phyloP scores from a whole-genome alignment of 2,113 vertebrate genomes.

The Salvator merianae region DNA sequence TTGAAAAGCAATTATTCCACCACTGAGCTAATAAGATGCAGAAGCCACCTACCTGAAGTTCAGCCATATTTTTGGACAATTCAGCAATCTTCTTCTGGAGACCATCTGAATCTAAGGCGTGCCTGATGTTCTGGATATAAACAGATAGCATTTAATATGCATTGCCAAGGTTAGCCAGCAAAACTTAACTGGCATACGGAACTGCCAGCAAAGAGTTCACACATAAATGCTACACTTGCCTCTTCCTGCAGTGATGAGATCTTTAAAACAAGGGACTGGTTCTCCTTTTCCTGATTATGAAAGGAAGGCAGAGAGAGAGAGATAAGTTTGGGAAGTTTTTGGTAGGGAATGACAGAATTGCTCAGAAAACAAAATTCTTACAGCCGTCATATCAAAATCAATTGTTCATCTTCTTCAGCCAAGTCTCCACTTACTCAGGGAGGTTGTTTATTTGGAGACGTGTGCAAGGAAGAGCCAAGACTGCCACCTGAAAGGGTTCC shows the following conservation, averaged over 20 bases:
- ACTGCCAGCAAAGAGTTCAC: neutral
- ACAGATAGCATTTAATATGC: neutral
- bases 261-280: conserved; percentile 81
- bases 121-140: conserved; percentile 81
- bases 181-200: neutral
- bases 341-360: neutral
- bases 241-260: conserved; percentile 87
- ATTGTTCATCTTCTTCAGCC: neutral
- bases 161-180: neutral
- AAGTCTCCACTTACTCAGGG: no score
- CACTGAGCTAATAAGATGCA: no score
- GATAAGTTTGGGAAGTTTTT: neutral
- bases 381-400: neutral
- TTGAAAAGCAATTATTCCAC: no score
- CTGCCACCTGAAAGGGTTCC: no score
- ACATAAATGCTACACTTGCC: conserved; percentile 60
- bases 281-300: conserved; percentile 83
- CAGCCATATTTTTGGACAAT: conserved; percentile 76
- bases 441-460: no score
- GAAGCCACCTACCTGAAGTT: conserved; percentile 81
- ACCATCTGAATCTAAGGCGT: conserved; percentile 76
- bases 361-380: neutral
- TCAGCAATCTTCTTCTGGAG: conserved; percentile 83
- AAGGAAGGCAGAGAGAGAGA: rapidly evolving
- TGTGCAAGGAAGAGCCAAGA: no score